Percentiles rank a stretch among this genome's conserved stretches.
Evolutionary conservation across 2,797 vertebrate species (phyloP).

Genomic region (Gallinago nigripennis): DNA sequence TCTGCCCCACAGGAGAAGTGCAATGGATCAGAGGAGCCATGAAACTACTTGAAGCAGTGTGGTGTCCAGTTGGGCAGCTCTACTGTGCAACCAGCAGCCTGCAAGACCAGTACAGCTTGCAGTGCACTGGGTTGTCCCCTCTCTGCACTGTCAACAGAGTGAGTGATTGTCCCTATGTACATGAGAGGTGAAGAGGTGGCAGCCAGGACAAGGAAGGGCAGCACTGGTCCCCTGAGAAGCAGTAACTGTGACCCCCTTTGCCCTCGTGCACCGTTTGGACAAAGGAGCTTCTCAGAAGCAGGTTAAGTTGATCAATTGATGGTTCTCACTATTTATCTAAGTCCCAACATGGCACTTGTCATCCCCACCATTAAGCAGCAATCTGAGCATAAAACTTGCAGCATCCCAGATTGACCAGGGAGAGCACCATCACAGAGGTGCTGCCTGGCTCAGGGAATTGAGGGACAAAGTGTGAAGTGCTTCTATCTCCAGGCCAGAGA

Average conservation of each 20-base stretch:
- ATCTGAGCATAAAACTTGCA: background rate
- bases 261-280: rapidly evolving
- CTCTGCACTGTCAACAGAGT: background rate
- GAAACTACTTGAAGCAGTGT: background rate
- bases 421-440: background rate
- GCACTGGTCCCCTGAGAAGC: background rate
- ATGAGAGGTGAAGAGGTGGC: background rate
- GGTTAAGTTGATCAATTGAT: background rate
- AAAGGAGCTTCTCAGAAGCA: background rate
- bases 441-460: background rate
- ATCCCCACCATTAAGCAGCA: background rate
- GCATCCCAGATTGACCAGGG: background rate
- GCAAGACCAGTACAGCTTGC: background rate
- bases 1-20: background rate
- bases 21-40: background rate
- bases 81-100: background rate
- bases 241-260: background rate
- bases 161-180: background rate
- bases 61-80: background rate
- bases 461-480: background rate
- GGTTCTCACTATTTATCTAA: background rate
- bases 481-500: background rate
- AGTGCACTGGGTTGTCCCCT: background rate
- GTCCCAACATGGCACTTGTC: background rate
- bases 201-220: background rate